A percentile compares a stretch with the other conserved stretches of the same genome.
Evolutionary conservation across 2,888 invertebrate genomes (phyloP).

Genomic region (Ectobius pallidus): DNA sequence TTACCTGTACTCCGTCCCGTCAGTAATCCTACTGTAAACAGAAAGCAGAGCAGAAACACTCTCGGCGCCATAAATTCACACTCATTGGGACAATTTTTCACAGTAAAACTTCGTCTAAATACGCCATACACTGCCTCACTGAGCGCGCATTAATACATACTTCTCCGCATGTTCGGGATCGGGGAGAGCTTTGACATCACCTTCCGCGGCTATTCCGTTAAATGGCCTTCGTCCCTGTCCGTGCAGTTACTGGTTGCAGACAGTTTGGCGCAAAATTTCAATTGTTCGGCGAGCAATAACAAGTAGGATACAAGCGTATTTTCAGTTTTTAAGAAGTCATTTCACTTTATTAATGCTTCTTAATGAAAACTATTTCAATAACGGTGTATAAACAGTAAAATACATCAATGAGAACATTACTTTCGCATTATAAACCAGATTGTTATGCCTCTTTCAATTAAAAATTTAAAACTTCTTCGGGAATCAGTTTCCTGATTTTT

Average conservation of each 20-base stretch:
- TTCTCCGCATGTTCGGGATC: slow-evolving; percentile 49
- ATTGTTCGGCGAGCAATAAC: not conserved
- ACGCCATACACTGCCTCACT: slow-evolving; percentile 47
- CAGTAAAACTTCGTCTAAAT: slow-evolving; percentile 50
- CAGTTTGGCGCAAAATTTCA: slow-evolving; percentile 27
- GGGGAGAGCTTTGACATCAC: slow-evolving; percentile 36
- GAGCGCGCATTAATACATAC: slow-evolving; percentile 44
- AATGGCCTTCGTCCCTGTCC: slow-evolving; percentile 30
- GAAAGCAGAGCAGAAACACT: slow-evolving; percentile 72
- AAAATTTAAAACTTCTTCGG: too few relatives aligned
- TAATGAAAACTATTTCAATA: too few relatives aligned
- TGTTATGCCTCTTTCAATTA: too few relatives aligned
- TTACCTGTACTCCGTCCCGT: slow-evolving; percentile 41
- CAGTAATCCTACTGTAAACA: slow-evolving; percentile 61
- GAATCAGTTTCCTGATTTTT: too few relatives aligned
- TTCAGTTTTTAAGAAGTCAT: too few relatives aligned
- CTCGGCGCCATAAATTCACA: slow-evolving; percentile 79
- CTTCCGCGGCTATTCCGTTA: slow-evolving; percentile 43
- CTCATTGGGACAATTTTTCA: slow-evolving; percentile 66
- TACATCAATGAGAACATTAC: too few relatives aligned
- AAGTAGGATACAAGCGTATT: too few relatives aligned
- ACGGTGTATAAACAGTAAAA: too few relatives aligned
- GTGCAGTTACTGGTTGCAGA: slow-evolving; percentile 14
- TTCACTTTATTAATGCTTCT: too few relatives aligned
- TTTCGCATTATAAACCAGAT: too few relatives aligned